Conservation (phyloP, 2,113 vertebrate genomes). For the Phrynocephalus versicolor region DNA sequence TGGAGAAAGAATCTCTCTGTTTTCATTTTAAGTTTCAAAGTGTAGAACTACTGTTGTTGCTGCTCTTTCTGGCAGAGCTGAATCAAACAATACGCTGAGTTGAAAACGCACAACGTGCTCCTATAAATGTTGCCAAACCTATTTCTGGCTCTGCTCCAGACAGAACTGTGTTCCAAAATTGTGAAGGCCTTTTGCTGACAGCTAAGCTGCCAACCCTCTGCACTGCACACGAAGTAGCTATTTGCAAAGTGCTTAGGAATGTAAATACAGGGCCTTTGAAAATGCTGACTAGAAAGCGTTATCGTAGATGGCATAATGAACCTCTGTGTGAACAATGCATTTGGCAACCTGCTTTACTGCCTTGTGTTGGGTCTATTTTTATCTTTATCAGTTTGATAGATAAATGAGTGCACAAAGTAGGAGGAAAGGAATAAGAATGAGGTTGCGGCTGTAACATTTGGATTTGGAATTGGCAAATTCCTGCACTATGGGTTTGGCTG, state of each 20-base stretch:
- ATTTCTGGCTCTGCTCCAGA: conserved; percentile 30
- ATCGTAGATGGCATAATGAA: conserved; percentile 44
- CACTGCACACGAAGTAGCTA: conserved; percentile 19
- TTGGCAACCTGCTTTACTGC: conserved; percentile 38
- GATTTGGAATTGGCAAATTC: conserved; percentile 22
- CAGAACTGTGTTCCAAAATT: conserved; percentile 34
- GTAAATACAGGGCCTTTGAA: conserved; percentile 57
- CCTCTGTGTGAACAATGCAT: conserved; percentile 44
- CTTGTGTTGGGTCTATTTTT: conserved; percentile 30
- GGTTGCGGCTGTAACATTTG: conserved; percentile 7
- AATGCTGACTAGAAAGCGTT: conserved; percentile 53
- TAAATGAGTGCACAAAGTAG: conserved; percentile 28
- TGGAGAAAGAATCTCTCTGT: background rate
- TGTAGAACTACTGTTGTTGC: conserved; percentile 19
- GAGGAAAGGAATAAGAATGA: conserved; percentile 34
- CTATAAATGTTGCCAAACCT: conserved; percentile 40
- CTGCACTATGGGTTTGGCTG: background rate
- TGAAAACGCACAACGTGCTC: conserved; percentile 7
- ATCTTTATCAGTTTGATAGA: conserved; percentile 22
- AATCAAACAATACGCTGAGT: conserved; percentile 35
- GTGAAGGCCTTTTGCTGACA: conserved; percentile 26
- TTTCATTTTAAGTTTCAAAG: background rate
- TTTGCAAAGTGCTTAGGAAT: conserved; percentile 58
- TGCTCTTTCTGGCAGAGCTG: conserved; percentile 10
- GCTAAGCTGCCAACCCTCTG: conserved; percentile 39